A percentile compares a stretch with the other conserved stretches of the same genome.
phyloP scores from a whole-genome alignment of 2,113 vertebrate genomes.

The Melanocharis versteri region DNA sequence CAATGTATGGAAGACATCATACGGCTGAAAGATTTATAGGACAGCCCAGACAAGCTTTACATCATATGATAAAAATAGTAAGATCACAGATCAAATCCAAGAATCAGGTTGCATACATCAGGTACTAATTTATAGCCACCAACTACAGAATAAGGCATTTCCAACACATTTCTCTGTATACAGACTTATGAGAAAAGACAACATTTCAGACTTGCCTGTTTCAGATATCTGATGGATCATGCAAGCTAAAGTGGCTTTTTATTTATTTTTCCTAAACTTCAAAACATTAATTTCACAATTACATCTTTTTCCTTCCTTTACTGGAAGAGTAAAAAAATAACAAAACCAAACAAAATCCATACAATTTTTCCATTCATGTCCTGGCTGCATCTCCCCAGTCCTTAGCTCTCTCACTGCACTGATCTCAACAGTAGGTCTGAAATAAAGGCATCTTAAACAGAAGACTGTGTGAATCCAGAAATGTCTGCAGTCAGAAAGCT shows the following conservation, averaged over 20 bases:
- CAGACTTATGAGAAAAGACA: background rate
- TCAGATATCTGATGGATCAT: background rate
- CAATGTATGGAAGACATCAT: background rate
- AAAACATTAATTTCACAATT: background rate
- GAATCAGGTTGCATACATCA: background rate
- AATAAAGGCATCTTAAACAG: constrained; percentile 41
- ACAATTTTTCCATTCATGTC: background rate
- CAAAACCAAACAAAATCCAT: background rate
- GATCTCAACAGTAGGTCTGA: constrained; percentile 35
- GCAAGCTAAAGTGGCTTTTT: background rate
- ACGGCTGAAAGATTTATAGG: background rate
- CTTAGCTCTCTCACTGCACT: background rate
- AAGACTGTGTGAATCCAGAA: constrained; percentile 62
- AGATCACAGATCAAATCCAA: background rate
- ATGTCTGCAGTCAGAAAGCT: constrained; percentile 70
- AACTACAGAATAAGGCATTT: background rate
- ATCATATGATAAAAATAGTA: constrained; percentile 7
- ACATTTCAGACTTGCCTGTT: background rate
- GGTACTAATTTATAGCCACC: background rate
- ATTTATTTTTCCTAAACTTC: background rate
- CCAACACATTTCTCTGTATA: background rate
- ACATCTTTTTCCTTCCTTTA: background rate
- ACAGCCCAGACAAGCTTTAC: background rate
- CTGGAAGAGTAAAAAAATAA: background rate
- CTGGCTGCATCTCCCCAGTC: background rate